A percentile compares a stretch with the other conserved stretches of the same genome.
Evolutionary conservation across 2,113 vertebrate genomes (phyloP).

Genomic region (Monarcha castaneiventris): DNA sequence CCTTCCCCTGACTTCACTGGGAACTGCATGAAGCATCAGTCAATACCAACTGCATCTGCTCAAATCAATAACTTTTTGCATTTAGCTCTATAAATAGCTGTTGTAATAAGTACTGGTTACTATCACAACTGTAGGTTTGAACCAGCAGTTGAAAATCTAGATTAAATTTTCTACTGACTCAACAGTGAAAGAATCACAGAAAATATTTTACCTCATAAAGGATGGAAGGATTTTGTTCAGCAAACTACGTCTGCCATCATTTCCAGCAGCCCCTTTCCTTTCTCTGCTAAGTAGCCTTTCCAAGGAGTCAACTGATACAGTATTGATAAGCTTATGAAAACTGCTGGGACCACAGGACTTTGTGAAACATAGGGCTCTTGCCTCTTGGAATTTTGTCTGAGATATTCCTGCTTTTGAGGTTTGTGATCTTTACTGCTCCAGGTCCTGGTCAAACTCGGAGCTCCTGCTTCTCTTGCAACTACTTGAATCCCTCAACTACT

Average conservation of each 20-base stretch:
- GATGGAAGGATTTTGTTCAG: not conserved
- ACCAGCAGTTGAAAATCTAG: not conserved
- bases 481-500: not conserved
- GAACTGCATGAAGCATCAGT: not conserved
- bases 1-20: not conserved
- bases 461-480: not conserved
- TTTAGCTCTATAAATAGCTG: not conserved
- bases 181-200: not conserved
- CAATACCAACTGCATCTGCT: not conserved
- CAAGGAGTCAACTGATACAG: not conserved
- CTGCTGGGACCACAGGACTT: not conserved
- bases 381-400: not conserved
- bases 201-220: not conserved
- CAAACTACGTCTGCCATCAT: not conserved
- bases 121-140: not conserved
- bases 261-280: not conserved
- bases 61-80: not conserved
- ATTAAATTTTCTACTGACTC: not conserved
- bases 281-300: not conserved
- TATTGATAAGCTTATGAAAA: not conserved
- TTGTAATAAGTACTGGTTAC: not conserved
- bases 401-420: not conserved
- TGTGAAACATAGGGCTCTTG: not conserved
- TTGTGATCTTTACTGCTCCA: not conserved
- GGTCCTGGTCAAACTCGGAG: not conserved